phyloP scores from a whole-genome alignment of 2,888 invertebrate species.

The Oscheius myriophilus region DNA sequence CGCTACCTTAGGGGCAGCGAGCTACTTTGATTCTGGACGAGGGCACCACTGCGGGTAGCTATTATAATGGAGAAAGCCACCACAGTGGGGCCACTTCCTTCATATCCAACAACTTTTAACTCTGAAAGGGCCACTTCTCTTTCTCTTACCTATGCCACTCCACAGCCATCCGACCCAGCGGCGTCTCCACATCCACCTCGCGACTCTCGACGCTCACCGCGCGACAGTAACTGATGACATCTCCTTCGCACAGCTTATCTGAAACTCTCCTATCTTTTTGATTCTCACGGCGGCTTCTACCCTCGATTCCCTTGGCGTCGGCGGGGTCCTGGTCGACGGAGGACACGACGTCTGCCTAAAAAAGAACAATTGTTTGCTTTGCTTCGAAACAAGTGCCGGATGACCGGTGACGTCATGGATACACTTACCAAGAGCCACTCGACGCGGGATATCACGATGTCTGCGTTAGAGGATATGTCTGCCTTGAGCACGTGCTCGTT shows the following conservation, averaged over 20 bases:
- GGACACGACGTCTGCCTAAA: slow-evolving; percentile 27
- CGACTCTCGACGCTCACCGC: slow-evolving; percentile 34
- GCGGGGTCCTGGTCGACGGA: not conserved
- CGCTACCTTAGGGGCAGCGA: too few species aligned
- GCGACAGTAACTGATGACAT: slow-evolving; percentile 41
- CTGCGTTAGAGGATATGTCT: slow-evolving; percentile 37
- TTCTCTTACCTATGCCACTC: slow-evolving; percentile 48
- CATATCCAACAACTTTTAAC: not conserved
- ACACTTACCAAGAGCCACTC: slow-evolving; percentile 51
- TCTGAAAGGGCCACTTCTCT: not conserved
- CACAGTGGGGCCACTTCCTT: too few species aligned
- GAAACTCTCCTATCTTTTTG: not conserved
- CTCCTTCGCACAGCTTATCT: slow-evolving; percentile 40
- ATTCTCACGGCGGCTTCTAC: not conserved
- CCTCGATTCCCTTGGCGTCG: slow-evolving; percentile 3
- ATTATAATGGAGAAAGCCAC: too few species aligned
- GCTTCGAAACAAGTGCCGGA: too few species aligned
- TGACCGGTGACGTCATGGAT: too few species aligned
- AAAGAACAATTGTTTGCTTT: not conserved
- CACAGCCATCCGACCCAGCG: slow-evolving; percentile 49
- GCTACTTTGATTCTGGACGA: too few species aligned
- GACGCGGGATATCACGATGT: slow-evolving; percentile 40
- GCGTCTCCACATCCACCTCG: slow-evolving; percentile 47
- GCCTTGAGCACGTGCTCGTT: slow-evolving; percentile 51
- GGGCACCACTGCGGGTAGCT: too few species aligned